Base-by-base conservation (phyloP, 2,113 vertebrate species). In the Pampusana beccarii region DNA sequence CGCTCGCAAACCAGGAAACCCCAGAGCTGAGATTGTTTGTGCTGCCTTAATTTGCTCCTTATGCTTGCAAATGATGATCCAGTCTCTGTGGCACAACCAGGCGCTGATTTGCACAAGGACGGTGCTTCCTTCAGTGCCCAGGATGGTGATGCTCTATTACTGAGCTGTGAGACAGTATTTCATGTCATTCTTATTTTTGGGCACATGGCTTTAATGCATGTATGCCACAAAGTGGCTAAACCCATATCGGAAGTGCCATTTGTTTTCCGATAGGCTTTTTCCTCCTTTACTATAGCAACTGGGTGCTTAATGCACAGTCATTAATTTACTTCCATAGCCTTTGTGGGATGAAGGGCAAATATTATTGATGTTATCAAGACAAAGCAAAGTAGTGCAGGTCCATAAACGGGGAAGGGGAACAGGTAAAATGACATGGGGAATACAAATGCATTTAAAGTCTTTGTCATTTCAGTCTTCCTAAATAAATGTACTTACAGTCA, bases 271-370 rank as follows among this genome's bases (percentile, higher is more conserved):
- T 23, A 44, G 31, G 24, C 14, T 81, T 83, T 81, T 70, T 48
- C n/a, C 31, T 67, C 56, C 62, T 48, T 90, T 79, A n/a, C 57
- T 57, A 6, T 20, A 86, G 48, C 56, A 87, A 75, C 66, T 61
- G 25, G 21, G 29, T 58, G 33, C 25, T 71, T 82, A 75, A 91
- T 79, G 66, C 9, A 2, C 26, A 17, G 20, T 40, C 53, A 91
- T 92, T 85, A 71, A 69, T 85, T 95, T 75, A 75, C 70, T 82
- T 85, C 44, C 89, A 21, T 36, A 72, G 74, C 50, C 50, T 79
- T 90, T 61, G 57, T 75, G 60, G 53, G 13, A 36, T 86, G 44
- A 89, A 91, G 44, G 62, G 70, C 65, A 94, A 82, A 80, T 72
- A 79, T 34, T 75, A 60, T 56, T 69, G 48, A 5, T 11, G 53